Percentiles rank a stretch among this genome's conserved stretches.
Conservation (phyloP, 2,113 vertebrate species). For the Phalacrocorax aristotelis region DNA sequence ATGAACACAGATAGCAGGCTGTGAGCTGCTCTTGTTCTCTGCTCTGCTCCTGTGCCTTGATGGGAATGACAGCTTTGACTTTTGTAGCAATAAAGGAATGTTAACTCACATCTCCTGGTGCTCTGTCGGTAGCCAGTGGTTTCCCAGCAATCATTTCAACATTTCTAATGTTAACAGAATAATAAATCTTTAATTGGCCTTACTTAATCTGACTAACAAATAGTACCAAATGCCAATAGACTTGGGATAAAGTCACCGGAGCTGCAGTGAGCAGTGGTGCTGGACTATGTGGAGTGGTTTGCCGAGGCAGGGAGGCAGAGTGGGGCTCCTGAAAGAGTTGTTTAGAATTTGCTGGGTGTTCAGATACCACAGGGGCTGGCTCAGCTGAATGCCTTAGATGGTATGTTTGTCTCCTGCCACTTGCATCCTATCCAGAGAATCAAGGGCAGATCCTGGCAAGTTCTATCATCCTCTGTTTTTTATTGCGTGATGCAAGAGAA, state of each 20-base stretch:
- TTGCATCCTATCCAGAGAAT: not conserved
- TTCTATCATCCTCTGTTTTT: not conserved
- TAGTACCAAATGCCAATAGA: not conserved
- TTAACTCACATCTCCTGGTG: not conserved
- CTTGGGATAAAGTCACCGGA: not conserved
- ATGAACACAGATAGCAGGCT: not conserved
- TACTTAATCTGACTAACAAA: not conserved
- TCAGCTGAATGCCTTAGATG: not conserved
- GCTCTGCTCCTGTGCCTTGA: not conserved
- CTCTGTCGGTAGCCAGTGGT: not conserved
- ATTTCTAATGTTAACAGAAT: not conserved
- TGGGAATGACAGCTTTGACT: not conserved
- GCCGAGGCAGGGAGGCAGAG: not conserved
- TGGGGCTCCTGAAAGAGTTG: not conserved
- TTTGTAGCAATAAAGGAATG: not conserved
- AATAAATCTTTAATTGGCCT: not conserved
- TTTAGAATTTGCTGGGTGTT: not conserved
- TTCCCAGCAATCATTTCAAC: not conserved
- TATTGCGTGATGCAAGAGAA: not conserved
- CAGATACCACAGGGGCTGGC: not conserved
- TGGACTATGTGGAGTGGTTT: not conserved
- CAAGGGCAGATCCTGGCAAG: not conserved
- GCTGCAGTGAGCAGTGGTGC: not conserved
- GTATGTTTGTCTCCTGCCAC: not conserved
- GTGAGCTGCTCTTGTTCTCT: not conserved